Percentiles rank a stretch among this genome's conserved stretches.
phyloP scores from a whole-genome alignment of 2,797 vertebrate genomes.

The Buceros bicornis region DNA sequence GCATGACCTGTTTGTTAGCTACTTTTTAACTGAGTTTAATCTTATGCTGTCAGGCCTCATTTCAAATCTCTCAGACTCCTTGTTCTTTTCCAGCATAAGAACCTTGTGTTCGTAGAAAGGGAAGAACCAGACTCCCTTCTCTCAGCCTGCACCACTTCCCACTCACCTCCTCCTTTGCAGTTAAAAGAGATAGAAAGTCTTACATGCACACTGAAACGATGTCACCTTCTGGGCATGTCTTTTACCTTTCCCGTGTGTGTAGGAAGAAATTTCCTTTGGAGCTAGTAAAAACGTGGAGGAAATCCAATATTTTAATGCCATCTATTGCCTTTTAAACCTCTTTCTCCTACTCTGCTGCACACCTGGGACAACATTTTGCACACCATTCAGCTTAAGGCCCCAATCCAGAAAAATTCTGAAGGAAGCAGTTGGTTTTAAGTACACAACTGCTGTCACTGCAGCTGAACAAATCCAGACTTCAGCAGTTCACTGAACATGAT shows the following conservation, averaged over 20 bases:
- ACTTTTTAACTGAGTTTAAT: conserved; percentile 18
- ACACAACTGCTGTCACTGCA: background rate
- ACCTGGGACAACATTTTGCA: background rate
- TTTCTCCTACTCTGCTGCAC: background rate
- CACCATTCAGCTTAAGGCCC: background rate
- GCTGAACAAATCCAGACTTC: background rate
- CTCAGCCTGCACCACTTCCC: conserved; percentile 13
- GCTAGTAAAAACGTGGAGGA: background rate
- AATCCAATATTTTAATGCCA: background rate
- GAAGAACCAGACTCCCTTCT: background rate
- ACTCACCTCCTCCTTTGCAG: background rate
- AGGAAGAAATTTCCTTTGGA: background rate
- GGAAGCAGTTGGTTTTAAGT: background rate
- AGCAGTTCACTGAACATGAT: background rate
- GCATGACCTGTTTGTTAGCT: background rate
- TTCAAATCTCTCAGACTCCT: background rate
- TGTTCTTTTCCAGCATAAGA: background rate
- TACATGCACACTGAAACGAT: background rate
- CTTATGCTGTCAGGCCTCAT: background rate
- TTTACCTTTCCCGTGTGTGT: background rate
- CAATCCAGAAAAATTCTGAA: background rate
- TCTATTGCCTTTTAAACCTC: background rate
- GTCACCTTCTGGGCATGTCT: conserved; percentile 10
- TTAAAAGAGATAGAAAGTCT: background rate
- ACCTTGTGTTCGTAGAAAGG: background rate